Evolutionary conservation across 2,797 vertebrate genomes (phyloP), one percentile per base, ranked within the genome.

Genomic region (Myoxocephalus aenaeus): DNA sequence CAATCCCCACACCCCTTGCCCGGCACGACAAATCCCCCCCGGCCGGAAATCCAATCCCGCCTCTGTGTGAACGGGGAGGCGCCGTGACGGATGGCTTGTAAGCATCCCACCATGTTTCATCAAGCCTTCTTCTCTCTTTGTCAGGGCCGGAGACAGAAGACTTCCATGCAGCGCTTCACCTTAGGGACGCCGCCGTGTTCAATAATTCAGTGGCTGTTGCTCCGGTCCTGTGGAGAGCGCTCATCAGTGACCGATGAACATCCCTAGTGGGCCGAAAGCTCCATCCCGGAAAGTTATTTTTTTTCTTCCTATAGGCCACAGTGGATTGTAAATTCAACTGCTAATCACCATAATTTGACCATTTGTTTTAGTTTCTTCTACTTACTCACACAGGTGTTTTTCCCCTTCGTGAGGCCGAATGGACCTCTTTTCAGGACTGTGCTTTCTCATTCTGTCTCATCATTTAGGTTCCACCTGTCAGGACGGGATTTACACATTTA

Each of bases 151-250:
- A 92, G 92, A 93, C 83, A 69, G 91, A 92, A 89, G 90, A 92
- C 90, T 91, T 91, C 85, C 92, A 90, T 25, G 82, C 69, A 0
- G 88, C 63, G 54, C 57, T 79, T 79, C 93, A 93, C 91, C 91
- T 90, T 70, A 85, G 90, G 92, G 91, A 94, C 58, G 61, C 72
- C 3, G 59, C 70, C 14, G 57, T 73, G 85, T 89, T 93, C 87
- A 93, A 93, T 94, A 91, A 94, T 93, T 94, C 91, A 93, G 92
- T 0, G 81, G 82, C 85, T 91, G 91, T 91, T 92, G 87, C 92
- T 91, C 69, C 74, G 77, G 88, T 87, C 88, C 82, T 90, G 91
- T 53, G 80, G 87, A 89, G 90, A 92, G 86, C 74, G 61, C 81
- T 91, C 89, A 86, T 85, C 87, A 86, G 85, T 91, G 90, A 91